Evolutionary conservation across 2,888 invertebrate species (phyloP), one percentile per base, ranked within the genome.

Genomic region (Tetramorium bicarinatum): DNA sequence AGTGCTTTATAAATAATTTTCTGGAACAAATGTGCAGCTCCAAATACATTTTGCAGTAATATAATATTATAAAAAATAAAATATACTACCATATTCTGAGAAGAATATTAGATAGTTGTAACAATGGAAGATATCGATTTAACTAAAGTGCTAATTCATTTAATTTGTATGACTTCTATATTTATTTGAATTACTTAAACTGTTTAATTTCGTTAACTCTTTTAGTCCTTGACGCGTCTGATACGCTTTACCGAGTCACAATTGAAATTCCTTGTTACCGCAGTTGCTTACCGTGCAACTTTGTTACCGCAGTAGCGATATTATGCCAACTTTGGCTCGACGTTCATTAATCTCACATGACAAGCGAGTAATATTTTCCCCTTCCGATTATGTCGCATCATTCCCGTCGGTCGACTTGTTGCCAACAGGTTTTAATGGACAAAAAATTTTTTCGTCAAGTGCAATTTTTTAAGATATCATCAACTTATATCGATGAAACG

Each of bases 341-440:
- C 21, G 59, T 59, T 79, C 79, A 79, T 79, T 79, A 79, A 71
- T 79, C 71, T 79, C 13, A 34, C 34, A 41, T 41, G 47, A 79
- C 71, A 71, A 79, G 59, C 38, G 59, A 79, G 34, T 59, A 79
- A 79, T 71, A 79, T 76, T 76, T 76, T 66, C 52, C 52, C 11
- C 64, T 49, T 38, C 18, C 41, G 41, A 76, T 66, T 66, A 66
- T 66, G 52, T 54, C 29, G n/a, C 18, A 54, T 64, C 62, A 76
- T 41, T 18, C 38, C 6, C 7, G 15, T 4, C 4, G 29, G 4
- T 34, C 29, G 29, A 34, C 29, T 34, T 34, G 29, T 34, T 34
- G 29, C 29, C 29, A 34, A 34, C 29, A 34, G 29, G 29, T 34
- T 34, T 34, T 34, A 34, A 34, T 34, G 29, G 4, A 34, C 29